phyloP scores from a whole-genome alignment of 2,888 invertebrate species.

The Nomada flava region DNA sequence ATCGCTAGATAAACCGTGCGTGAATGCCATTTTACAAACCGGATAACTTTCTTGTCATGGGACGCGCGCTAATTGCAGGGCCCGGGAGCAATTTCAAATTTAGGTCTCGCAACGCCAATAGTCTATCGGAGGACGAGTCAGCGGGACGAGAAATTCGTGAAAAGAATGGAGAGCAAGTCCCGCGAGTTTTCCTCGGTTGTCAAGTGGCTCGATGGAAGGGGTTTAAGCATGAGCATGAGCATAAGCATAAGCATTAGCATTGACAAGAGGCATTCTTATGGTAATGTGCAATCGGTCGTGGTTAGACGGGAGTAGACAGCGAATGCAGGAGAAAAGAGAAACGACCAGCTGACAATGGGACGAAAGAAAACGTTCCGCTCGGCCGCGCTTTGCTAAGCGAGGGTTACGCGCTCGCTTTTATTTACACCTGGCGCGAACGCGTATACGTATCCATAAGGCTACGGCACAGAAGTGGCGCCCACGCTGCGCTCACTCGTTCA shows the following conservation, averaged over 20 bases:
- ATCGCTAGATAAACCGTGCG: constrained; percentile 26
- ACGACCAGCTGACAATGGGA: constrained; percentile 67
- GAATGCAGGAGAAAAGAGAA: constrained; percentile 28
- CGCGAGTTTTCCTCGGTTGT: no score
- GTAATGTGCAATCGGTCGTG: constrained; percentile 46
- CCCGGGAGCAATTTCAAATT: constrained; percentile 17
- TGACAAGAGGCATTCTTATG: constrained; percentile 62
- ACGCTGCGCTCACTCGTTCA: constrained; percentile 45
- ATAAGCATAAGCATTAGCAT: background rate
- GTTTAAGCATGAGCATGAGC: constrained; percentile 1
- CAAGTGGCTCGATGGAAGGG: background rate
- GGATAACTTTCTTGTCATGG: constrained; percentile 3
- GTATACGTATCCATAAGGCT: background rate
- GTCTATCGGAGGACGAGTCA: background rate
- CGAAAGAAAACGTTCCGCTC: constrained; percentile 63
- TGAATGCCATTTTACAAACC: constrained; percentile 10
- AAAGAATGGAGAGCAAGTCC: background rate
- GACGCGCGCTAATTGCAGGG: constrained; percentile 37
- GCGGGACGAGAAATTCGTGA: background rate
- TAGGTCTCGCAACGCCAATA: background rate
- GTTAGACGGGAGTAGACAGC: no score
- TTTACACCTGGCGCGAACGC: constrained; percentile 67
- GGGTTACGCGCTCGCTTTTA: constrained; percentile 66
- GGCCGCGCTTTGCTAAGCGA: constrained; percentile 61
- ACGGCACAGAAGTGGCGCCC: constrained; percentile 37